Evolutionary conservation across 1,140 invertebrate species (phyloP).

Genomic region (Drosophila orena): DNA sequence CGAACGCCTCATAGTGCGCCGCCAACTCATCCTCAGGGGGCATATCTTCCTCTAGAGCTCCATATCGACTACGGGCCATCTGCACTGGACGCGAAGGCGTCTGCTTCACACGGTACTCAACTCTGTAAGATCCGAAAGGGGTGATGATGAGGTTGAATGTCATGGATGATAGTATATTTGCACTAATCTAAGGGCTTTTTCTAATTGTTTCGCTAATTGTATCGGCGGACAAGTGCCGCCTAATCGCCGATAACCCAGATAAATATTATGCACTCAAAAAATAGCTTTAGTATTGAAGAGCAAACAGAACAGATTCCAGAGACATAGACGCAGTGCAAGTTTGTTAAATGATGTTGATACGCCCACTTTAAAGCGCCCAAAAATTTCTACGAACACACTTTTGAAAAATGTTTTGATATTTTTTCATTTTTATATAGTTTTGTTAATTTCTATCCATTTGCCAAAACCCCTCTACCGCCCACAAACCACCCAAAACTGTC

Average conservation of each 20-base stretch:
- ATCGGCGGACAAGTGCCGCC: slow-evolving; percentile 23
- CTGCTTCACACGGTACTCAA: slow-evolving; percentile 77
- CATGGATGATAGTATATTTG: slow-evolving; percentile 1
- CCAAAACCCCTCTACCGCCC: too few species aligned
- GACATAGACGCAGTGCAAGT: too few species aligned
- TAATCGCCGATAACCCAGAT: slow-evolving; percentile 56
- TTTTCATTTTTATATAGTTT: too few species aligned
- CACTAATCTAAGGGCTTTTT: slow-evolving; percentile 22
- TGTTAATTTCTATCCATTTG: too few species aligned
- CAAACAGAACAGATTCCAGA: too few species aligned
- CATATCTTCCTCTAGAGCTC: slow-evolving; percentile 64
- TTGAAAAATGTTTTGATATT: too few species aligned
- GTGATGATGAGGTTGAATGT: slow-evolving; percentile 1
- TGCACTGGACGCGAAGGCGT: slow-evolving; percentile 52
- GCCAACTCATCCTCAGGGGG: slow-evolving; percentile 74
- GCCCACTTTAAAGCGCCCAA: too few species aligned
- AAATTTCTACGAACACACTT: too few species aligned
- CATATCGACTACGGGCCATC: slow-evolving; percentile 41
- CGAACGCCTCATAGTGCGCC: slow-evolving; percentile 85
- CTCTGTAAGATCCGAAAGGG: slow-evolving; percentile 47
- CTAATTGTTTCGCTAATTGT: slow-evolving; percentile 57
- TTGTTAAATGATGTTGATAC: too few species aligned
- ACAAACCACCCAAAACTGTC: too few species aligned
- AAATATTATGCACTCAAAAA: slow-evolving; percentile 46
- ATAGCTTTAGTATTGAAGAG: background rate